A percentile compares a stretch with the other conserved stretches of the same genome.
These are phyloP conservation scores for Falco peregrinus DNA, from an alignment of 2,797 vertebrate genomes.

Conservation along the genomic window DNA sequence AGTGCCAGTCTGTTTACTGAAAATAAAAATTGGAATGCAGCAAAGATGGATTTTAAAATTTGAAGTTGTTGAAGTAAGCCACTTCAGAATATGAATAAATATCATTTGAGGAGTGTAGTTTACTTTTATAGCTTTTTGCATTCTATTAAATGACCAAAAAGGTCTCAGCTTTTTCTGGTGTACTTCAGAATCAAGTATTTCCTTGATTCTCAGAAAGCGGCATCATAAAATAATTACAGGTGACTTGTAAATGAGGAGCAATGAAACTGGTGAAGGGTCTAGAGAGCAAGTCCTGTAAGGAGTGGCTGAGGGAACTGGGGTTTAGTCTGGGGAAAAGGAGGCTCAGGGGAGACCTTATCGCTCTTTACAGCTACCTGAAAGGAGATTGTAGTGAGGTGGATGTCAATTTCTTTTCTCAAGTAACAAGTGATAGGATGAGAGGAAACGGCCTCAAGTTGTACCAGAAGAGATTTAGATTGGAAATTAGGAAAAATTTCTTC, in stretches of 20 bases:
- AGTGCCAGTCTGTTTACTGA: neutral
- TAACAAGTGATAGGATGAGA: neutral
- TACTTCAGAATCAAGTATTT: conserved; percentile 8
- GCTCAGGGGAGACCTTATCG: neutral
- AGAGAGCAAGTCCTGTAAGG: neutral
- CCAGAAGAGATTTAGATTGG: neutral
- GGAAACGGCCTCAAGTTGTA: neutral
- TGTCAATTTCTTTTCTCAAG: neutral
- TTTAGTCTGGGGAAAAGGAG: neutral
- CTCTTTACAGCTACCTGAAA: neutral
- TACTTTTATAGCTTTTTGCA: neutral
- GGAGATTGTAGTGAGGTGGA: neutral
- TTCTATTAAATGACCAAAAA: neutral
- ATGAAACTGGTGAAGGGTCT: neutral
- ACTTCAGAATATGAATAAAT: conserved; percentile 9
- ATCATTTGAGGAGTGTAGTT: neutral
- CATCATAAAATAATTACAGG: neutral
- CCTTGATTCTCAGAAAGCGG: neutral
- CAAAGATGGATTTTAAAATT: neutral
- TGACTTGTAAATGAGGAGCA: neutral
- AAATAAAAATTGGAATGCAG: neutral
- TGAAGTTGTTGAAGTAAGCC: neutral
- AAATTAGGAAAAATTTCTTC: neutral
- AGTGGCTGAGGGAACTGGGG: neutral
- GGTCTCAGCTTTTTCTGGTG: neutral